Conservation (phyloP, 1,140 invertebrate species). For the Nasonia longicornis region DNA sequence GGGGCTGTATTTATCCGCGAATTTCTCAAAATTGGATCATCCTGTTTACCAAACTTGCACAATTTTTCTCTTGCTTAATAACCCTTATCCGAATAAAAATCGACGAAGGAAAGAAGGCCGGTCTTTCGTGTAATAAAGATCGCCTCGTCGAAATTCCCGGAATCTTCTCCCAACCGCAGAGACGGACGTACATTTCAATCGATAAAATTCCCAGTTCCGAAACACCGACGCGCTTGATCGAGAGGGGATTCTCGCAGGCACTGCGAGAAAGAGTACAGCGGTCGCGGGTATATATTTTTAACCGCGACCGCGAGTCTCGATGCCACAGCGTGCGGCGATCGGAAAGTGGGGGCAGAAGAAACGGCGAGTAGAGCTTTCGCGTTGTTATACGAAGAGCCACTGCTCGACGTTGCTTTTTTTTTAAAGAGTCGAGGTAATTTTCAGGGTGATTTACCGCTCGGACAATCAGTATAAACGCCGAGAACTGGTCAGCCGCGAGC, state of each 20-base stretch:
- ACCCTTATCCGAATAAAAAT: too few relatives aligned
- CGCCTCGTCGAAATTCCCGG: neutral
- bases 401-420: neutral
- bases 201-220: conserved; percentile 23
- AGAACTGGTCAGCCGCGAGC: neutral
- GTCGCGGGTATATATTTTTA: conserved; percentile 45
- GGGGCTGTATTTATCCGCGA: neutral
- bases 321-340: neutral
- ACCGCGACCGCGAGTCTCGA: neutral
- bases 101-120: neutral
- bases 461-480: neutral
- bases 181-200: conserved; percentile 23
- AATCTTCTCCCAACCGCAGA: neutral
- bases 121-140: neutral
- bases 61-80: too few relatives aligned
- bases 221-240: neutral
- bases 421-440: neutral
- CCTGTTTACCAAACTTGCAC: neutral
- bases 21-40: neutral
- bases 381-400: too few relatives aligned
- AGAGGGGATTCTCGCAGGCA: neutral
- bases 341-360: neutral
- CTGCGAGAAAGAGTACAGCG: neutral
- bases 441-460: neutral
- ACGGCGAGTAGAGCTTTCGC: neutral